Conservation (phyloP, 2,888 invertebrate genomes). For the Idaea straminata region DNA sequence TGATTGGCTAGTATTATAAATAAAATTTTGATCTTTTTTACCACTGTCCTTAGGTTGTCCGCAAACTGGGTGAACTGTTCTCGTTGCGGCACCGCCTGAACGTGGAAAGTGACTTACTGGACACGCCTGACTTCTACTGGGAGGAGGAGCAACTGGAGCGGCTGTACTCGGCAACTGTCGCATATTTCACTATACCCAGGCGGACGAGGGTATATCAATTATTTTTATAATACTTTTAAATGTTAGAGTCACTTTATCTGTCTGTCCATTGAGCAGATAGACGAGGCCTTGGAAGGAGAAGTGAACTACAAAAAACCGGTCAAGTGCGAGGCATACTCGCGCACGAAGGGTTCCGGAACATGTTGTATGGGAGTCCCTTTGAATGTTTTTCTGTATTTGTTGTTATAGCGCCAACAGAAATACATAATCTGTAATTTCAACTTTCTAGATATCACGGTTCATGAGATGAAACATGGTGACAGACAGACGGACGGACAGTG, state of each 20-base stretch:
- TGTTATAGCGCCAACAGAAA: too few relatives aligned
- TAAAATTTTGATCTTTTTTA: not conserved
- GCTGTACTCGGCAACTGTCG: constrained; percentile 89
- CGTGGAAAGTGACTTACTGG: constrained; percentile 94
- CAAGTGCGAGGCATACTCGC: too few relatives aligned
- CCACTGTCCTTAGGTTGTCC: constrained; percentile 48
- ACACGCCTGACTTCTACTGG: constrained; percentile 99
- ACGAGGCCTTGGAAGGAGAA: not conserved
- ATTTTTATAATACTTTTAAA: not conserved
- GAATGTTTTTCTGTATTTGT: too few relatives aligned
- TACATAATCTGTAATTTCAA: too few relatives aligned
- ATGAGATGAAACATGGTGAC: too few relatives aligned
- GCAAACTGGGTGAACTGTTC: constrained; percentile 88
- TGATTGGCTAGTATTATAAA: not conserved
- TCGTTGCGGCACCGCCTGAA: constrained; percentile 94
- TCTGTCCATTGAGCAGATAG: not conserved
- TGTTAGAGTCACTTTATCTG: too few relatives aligned
- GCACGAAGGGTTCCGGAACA: too few relatives aligned
- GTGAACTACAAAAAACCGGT: too few relatives aligned
- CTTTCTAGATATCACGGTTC: too few relatives aligned
- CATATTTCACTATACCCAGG: constrained; percentile 91
- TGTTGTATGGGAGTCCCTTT: too few relatives aligned
- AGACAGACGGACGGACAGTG: too few relatives aligned
- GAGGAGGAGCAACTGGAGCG: constrained; percentile 93
- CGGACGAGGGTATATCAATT: constrained; percentile 85